Conservation (phyloP, 2,797 vertebrate species). For the Myotis findleyi region DNA sequence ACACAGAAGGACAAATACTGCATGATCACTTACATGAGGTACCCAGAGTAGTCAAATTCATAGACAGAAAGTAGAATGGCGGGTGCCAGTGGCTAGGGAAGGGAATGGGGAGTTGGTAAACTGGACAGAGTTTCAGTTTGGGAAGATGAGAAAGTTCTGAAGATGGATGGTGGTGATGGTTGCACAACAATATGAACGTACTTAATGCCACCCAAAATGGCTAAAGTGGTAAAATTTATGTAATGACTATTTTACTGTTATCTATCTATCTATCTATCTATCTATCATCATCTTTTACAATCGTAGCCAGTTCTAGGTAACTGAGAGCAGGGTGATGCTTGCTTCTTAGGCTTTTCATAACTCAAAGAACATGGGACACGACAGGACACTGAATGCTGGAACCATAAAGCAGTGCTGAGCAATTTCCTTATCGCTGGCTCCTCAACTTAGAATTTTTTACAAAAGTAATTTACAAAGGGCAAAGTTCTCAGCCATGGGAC, state of each 20-base stretch:
- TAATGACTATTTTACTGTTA: background rate
- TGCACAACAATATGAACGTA: background rate
- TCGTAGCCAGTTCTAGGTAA: background rate
- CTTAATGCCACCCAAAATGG: background rate
- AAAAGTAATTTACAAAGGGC: slow-evolving; percentile 56
- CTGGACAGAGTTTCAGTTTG: background rate
- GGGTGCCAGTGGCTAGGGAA: too few species aligned
- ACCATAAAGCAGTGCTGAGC: slow-evolving; percentile 37
- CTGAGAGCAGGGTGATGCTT: background rate
- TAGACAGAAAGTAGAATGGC: background rate
- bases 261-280: background rate
- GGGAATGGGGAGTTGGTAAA: background rate
- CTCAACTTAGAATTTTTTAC: slow-evolving; percentile 24
- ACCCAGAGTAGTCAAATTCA: background rate
- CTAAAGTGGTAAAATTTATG: background rate
- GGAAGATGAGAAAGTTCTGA: background rate
- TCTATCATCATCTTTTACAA: background rate
- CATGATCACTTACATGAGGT: background rate
- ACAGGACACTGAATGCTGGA: background rate
- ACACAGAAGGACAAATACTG: background rate
- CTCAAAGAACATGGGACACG: background rate
- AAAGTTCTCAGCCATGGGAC: slow-evolving; percentile 61
- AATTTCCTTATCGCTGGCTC: slow-evolving; percentile 56
- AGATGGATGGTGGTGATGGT: background rate
- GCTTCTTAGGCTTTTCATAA: background rate